Evolutionary conservation across 2,113 vertebrate species (phyloP).

Genomic region (Panthera uncia): DNA sequence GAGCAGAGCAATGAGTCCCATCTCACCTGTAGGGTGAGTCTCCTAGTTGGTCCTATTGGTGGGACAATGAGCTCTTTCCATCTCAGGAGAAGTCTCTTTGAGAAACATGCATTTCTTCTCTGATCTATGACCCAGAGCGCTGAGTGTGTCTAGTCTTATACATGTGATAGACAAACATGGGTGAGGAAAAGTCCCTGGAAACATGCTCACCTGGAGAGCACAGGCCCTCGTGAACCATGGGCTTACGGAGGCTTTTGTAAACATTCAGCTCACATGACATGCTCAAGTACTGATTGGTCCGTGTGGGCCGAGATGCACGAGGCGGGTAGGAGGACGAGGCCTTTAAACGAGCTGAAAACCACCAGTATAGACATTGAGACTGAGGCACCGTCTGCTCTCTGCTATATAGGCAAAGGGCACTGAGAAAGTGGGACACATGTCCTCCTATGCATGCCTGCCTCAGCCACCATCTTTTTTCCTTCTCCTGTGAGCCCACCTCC

Average conservation of each 20-base stretch:
- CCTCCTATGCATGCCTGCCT: background rate
- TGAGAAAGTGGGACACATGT: background rate
- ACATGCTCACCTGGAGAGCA: background rate
- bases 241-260: background rate
- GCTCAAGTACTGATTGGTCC: accelerated
- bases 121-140: accelerated
- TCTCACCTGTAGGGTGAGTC: slow-evolving; percentile 6
- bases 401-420: background rate
- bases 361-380: background rate
- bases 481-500: background rate
- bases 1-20: background rate
- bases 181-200: background rate
- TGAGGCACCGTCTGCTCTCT: accelerated
- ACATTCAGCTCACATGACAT: accelerated
- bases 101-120: accelerated
- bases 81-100: accelerated
- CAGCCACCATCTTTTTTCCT: background rate
- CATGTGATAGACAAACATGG: background rate
- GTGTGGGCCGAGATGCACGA: accelerated
- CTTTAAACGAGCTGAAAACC: background rate
- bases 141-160: accelerated
- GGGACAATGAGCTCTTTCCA: background rate
- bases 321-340: accelerated
- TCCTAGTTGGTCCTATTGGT: background rate
- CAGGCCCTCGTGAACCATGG: background rate